A percentile compares a stretch with the other conserved stretches of the same genome.
phyloP scores from a whole-genome alignment of 2,113 vertebrate genomes.

The Triplophysa siluroides region DNA sequence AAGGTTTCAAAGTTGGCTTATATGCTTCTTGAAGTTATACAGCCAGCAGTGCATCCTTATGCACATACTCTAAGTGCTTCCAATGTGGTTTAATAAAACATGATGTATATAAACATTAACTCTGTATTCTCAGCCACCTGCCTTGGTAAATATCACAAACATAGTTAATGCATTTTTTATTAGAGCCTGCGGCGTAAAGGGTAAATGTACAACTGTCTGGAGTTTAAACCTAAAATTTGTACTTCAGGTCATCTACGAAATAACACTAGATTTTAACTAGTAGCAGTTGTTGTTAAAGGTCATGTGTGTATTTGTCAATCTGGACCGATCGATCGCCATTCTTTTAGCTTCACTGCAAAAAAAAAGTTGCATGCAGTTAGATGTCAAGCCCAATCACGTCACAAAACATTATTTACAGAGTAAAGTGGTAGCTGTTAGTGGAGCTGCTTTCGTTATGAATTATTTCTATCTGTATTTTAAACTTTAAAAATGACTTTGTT shows the following conservation, averaged over 20 bases:
- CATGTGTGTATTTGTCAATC: background rate
- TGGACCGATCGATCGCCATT: background rate
- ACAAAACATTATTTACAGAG: no score
- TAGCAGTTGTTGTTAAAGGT: background rate
- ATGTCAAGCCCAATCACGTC: background rate
- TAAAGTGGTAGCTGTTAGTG: no score
- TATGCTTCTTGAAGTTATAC: background rate
- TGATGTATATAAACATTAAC: conserved; percentile 17
- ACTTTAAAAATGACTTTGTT: no score
- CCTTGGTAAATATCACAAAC: conserved; percentile 22
- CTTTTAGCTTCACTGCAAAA: background rate
- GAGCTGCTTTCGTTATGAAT: no score
- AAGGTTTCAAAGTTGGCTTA: background rate
- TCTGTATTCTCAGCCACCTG: background rate
- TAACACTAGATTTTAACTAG: background rate
- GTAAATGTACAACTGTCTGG: background rate
- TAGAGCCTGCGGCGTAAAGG: background rate
- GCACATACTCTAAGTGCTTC: background rate
- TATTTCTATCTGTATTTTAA: no score
- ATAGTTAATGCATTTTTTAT: conserved; percentile 20
- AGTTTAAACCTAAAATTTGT: background rate
- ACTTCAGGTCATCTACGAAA: background rate
- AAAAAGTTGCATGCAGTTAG: background rate
- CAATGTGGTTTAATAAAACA: conserved; percentile 26
- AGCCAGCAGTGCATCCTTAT: background rate